Evolutionary conservation across 1,140 invertebrate genomes (phyloP).

Genomic region (Drosophila cardini): DNA sequence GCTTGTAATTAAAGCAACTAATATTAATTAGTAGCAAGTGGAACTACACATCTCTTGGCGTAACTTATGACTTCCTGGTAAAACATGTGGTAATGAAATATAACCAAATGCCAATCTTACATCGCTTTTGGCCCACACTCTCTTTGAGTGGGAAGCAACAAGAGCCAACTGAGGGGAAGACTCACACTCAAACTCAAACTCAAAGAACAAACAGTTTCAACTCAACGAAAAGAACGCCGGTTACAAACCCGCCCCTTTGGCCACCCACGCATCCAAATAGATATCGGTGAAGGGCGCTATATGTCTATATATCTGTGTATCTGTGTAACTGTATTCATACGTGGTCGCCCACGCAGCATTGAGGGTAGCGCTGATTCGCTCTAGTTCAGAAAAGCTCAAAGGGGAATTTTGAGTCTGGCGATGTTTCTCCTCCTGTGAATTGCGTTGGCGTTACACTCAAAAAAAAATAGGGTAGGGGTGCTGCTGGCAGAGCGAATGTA

Average conservation of each 20-base stretch:
- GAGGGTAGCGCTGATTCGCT: slow-evolving; percentile 45
- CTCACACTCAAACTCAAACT: neutral
- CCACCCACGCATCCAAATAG: slow-evolving; percentile 39
- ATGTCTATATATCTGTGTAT: neutral
- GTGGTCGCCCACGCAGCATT: slow-evolving; percentile 36
- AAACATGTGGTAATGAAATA: slow-evolving; percentile 59
- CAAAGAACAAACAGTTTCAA: neutral
- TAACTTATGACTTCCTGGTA: slow-evolving; percentile 35
- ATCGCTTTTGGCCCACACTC: slow-evolving; percentile 16
- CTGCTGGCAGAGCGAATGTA: neutral
- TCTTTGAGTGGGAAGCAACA: slow-evolving; percentile 14
- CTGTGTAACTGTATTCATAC: slow-evolving; percentile 9
- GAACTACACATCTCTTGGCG: slow-evolving; percentile 7
- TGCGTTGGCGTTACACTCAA: slow-evolving; percentile 49
- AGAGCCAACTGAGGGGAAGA: neutral
- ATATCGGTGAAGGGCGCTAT: neutral
- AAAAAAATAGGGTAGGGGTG: neutral
- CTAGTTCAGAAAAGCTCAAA: slow-evolving; percentile 23
- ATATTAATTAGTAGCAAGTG: slow-evolving; percentile 67
- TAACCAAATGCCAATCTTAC: slow-evolving; percentile 33
- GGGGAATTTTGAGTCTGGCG: slow-evolving; percentile 14
- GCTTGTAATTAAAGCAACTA: slow-evolving; percentile 66
- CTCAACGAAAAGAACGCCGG: slow-evolving; percentile 29
- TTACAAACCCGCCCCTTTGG: slow-evolving; percentile 26
- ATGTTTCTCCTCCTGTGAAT: slow-evolving; percentile 24